Evolutionary conservation across 1,140 invertebrate genomes (phyloP), one percentile per base, ranked within the genome.

Genomic region (Camponotus floridanus): DNA sequence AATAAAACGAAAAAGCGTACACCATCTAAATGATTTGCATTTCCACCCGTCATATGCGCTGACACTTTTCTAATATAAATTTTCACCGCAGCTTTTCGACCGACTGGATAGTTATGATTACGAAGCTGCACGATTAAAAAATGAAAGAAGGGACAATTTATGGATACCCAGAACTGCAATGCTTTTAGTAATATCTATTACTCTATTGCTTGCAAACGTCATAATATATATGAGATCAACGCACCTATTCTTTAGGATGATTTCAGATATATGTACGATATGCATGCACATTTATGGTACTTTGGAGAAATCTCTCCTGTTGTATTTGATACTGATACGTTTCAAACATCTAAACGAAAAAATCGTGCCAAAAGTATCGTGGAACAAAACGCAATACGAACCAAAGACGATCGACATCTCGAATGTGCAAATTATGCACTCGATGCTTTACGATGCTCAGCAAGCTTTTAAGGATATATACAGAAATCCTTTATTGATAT

Each of bases 301-400:
- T 26, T 15, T 70, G 0, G 13, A 57, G 18, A 70, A 42, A 21
- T 70, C 42, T 80, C 33, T 80, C 0, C 3, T 80, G 4, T 13
- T 80, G 8, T 45, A 80, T 39, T 6, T 70, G 7, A 6, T 59
- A 11, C 8, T 80, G 9, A 6, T 33, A 80, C 78, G 78, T 1
- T 80, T 80, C 3, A 80, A 42, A 42, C 78, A 70, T 80, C 2
- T 80, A 3, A 80, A 80, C 15, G 6, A 70, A 6, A 59, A 80
- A 18, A 70, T 80, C 15, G 65, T 15, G 31, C 9, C 78, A 21
- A 42, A 70, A 3, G 21, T 80, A 15, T 42, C 51, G 7, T 80
- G 78, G 78, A 18, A 59, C 9, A 65, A 70, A 36, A 26, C 59
- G 13, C 48, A n/a, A 31, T 0, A 9, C 21, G 51, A 7, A 70